A percentile compares a stretch with the other conserved stretches of the same genome.
Conservation (phyloP, 2,797 vertebrate genomes). For the Podarcis lilfordi region DNA sequence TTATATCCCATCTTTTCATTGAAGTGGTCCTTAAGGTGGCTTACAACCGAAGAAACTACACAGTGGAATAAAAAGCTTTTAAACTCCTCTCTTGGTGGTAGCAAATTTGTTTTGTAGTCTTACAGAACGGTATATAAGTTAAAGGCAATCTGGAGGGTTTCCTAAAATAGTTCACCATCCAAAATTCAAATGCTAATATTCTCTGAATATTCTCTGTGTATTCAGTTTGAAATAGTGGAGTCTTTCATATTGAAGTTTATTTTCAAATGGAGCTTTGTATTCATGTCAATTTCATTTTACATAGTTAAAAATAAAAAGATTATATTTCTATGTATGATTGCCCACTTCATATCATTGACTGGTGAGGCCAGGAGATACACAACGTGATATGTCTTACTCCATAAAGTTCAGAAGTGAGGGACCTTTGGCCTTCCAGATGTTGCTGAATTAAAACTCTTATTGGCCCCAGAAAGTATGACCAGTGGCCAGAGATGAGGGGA, state of each 20-base stretch:
- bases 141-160: constrained; percentile 23
- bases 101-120: constrained; percentile 28
- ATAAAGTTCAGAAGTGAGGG: too few relatives aligned
- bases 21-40: not conserved
- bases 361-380: not conserved
- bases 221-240: not conserved
- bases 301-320: constrained; percentile 17
- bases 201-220: not conserved
- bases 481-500: too few relatives aligned
- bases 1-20: not conserved
- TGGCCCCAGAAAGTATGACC: too few relatives aligned
- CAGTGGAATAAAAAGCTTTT: not conserved
- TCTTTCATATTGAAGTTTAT: constrained; percentile 23
- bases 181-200: constrained; percentile 25
- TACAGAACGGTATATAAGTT: not conserved
- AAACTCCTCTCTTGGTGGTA: not conserved
- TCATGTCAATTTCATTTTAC: constrained; percentile 41
- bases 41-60: not conserved
- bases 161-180: constrained; percentile 29
- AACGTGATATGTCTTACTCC: not conserved
- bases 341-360: not conserved
- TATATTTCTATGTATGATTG: not conserved
- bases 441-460: too few relatives aligned
- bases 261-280: constrained; percentile 43
- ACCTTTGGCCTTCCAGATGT: too few relatives aligned